Evolutionary conservation across 2,113 vertebrate genomes (phyloP).

Genomic region (Labeo rohita): DNA sequence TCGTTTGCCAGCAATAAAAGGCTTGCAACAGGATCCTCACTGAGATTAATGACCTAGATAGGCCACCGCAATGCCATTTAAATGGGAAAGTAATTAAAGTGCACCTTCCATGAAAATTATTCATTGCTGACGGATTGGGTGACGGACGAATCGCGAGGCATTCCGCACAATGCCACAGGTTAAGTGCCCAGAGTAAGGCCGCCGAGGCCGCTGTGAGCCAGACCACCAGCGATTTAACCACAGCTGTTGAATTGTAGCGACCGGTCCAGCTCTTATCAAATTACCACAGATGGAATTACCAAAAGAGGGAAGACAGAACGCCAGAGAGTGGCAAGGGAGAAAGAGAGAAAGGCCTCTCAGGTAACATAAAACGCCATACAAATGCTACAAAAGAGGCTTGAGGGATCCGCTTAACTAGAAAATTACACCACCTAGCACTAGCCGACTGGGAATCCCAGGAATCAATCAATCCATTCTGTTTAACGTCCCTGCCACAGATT

Average conservation of each 20-base stretch:
- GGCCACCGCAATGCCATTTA: constrained; percentile 97
- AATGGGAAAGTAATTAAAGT: constrained; percentile 99
- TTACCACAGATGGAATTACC: constrained; percentile 71
- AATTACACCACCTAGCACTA: constrained; percentile 74
- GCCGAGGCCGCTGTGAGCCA: constrained; percentile 59
- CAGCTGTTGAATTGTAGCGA: constrained; percentile 78
- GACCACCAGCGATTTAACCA: constrained; percentile 73
- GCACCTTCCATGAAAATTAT: constrained; percentile 99
- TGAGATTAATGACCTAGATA: constrained; percentile 99
- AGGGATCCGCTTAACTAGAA: constrained; percentile 76
- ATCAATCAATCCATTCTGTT: constrained; percentile 77
- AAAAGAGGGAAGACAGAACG: constrained; percentile 56
- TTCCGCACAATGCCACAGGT: constrained; percentile 89
- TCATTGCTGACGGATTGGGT: constrained; percentile 98
- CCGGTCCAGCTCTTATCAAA: constrained; percentile 72
- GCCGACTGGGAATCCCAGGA: constrained; percentile 77
- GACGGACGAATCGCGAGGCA: constrained; percentile 96
- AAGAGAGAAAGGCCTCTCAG: constrained; percentile 63
- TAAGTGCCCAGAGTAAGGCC: constrained; percentile 83
- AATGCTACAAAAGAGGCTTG: constrained; percentile 81
- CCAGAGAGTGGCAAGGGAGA: constrained; percentile 62
- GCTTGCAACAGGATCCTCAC: constrained; percentile 95
- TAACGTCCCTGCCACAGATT: constrained; percentile 73
- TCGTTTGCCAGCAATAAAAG: constrained; percentile 94
- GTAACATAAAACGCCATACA: constrained; percentile 82